These are phyloP conservation scores for Periphyllus acericola DNA, from an alignment of 2,888 invertebrate species.

Conservation along the genomic window DNA sequence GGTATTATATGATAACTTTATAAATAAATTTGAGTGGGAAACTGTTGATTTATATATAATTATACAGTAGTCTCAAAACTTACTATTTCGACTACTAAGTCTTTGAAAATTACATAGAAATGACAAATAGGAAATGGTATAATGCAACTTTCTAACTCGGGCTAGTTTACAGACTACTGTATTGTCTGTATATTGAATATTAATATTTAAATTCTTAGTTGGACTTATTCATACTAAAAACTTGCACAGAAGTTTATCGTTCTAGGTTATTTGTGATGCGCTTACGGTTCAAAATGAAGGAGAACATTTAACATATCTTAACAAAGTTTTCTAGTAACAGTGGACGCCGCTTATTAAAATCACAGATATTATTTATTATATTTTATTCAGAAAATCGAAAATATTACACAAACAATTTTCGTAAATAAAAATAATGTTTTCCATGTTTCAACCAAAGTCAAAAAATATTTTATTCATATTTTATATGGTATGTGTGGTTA, in stretches of 20 bases:
- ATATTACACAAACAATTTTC: too few species aligned
- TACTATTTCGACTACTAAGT: background rate
- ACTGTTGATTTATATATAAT: background rate
- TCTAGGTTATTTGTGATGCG: background rate
- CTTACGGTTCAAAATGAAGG: background rate
- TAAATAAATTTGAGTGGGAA: background rate
- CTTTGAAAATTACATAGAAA: background rate
- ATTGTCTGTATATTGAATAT: background rate
- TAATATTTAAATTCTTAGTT: constrained; percentile 20
- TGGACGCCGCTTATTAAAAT: too few species aligned
- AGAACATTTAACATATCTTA: background rate
- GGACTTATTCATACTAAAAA: background rate
- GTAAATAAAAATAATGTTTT: too few species aligned
- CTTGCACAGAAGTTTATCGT: background rate
- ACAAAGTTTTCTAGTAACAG: background rate
- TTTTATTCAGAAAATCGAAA: too few species aligned
- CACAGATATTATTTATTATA: too few species aligned
- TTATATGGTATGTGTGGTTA: too few species aligned
- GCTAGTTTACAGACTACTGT: background rate
- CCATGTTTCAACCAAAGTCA: too few species aligned
- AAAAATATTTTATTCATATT: too few species aligned
- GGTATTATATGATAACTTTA: background rate
- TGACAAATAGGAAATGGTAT: background rate
- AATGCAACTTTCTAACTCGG: background rate
- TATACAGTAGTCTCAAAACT: background rate